Evolutionary conservation across 2,888 invertebrate species (phyloP).

Genomic region (Cylloceria caligata): DNA sequence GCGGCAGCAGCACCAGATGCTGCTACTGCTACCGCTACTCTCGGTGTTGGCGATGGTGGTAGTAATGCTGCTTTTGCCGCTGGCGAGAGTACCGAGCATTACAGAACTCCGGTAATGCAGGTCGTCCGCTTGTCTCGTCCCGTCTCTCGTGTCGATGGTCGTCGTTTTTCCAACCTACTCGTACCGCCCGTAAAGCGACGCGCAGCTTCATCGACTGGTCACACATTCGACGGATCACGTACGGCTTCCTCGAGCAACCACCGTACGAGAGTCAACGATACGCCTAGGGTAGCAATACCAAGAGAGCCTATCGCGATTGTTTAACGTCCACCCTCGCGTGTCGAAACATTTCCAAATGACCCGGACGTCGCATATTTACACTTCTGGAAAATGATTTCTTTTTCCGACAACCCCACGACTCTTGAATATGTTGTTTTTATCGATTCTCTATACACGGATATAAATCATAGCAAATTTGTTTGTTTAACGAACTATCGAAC

Average conservation of each 20-base stretch:
- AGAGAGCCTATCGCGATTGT: slow-evolving; percentile 25
- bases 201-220: slow-evolving; percentile 19
- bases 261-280: neutral
- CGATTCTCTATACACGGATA: too few relatives aligned
- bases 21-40: slow-evolving; percentile 46
- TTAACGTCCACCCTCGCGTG: slow-evolving; percentile 14
- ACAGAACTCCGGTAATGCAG: slow-evolving; percentile 47
- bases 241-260: slow-evolving; percentile 29
- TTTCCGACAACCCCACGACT: too few relatives aligned
- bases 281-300: neutral
- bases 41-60: slow-evolving; percentile 57
- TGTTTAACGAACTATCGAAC: too few relatives aligned
- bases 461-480: too few relatives aligned
- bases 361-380: neutral
- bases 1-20: slow-evolving; percentile 48
- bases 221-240: slow-evolving; percentile 17
- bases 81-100: slow-evolving; percentile 19
- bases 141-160: slow-evolving; percentile 73
- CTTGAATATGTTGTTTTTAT: too few relatives aligned
- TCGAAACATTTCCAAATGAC: neutral
- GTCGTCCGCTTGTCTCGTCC: slow-evolving; percentile 55
- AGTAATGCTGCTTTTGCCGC: slow-evolving; percentile 16
- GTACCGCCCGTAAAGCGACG: slow-evolving; percentile 63
- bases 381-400: neutral
- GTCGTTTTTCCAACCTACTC: slow-evolving; percentile 70